Conservation (phyloP, 2,113 vertebrate genomes). For the Odocoileus virginianus region DNA sequence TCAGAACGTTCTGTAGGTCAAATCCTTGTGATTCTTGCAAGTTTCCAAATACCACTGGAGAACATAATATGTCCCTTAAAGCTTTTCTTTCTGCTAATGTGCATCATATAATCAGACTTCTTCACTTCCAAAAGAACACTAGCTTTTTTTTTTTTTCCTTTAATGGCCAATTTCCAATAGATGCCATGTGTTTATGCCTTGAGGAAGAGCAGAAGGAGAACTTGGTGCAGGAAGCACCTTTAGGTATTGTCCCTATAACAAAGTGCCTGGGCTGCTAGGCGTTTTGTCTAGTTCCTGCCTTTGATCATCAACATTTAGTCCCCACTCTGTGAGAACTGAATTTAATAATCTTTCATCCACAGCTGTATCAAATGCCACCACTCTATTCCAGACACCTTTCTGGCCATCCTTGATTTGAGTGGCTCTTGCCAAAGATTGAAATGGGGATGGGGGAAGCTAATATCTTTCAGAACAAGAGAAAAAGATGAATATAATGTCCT, state of each 20-base stretch:
- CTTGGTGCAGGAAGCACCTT: rapidly evolving
- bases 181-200: not conserved
- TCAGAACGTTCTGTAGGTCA: not conserved
- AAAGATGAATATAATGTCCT: not conserved
- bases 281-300: not conserved
- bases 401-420: not conserved
- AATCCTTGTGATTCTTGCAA: not conserved
- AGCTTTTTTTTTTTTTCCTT: too few relatives aligned
- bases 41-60: not conserved
- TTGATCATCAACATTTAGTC: not conserved
- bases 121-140: not conserved
- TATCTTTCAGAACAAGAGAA: not conserved
- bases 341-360: not conserved
- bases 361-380: not conserved
- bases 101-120: not conserved
- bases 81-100: not conserved
- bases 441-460: not conserved
- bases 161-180: not conserved
- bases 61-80: not conserved
- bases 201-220: not conserved
- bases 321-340: not conserved
- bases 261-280: not conserved
- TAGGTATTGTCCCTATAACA: rapidly evolving
- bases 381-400: not conserved
- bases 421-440: not conserved